Evolutionary conservation across 2,888 invertebrate genomes (phyloP).

Genomic region (Hipparchia sbordonii): DNA sequence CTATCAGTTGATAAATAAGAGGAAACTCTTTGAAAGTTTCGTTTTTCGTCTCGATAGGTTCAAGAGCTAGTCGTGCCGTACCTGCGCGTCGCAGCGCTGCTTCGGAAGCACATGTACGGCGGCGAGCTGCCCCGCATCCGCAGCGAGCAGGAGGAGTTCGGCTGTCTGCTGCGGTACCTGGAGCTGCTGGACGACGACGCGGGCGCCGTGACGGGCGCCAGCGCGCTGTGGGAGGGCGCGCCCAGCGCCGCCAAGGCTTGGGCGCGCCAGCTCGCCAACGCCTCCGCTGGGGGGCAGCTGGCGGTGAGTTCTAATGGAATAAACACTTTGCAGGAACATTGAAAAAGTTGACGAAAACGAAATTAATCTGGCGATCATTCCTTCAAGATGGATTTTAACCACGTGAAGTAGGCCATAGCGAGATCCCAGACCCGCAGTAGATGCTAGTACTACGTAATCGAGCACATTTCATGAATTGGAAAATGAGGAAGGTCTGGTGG

Average conservation of each 20-base stretch:
- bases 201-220: slow-evolving; percentile 31
- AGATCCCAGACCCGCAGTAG: too few relatives aligned
- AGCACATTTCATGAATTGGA: too few relatives aligned
- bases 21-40: neutral
- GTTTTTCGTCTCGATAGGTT: slow-evolving; percentile 70
- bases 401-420: too few relatives aligned
- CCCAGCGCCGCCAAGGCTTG: slow-evolving; percentile 52
- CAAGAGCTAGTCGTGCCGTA: slow-evolving; percentile 92
- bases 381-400: too few relatives aligned
- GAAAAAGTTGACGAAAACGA: too few relatives aligned
- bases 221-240: slow-evolving; percentile 48
- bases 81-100: slow-evolving; percentile 90
- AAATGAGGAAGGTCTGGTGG: too few relatives aligned
- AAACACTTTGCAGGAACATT: too few relatives aligned
- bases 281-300: slow-evolving; percentile 64
- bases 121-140: slow-evolving; percentile 87
- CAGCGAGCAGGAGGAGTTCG: slow-evolving; percentile 88
- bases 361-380: too few relatives aligned
- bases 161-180: slow-evolving; percentile 89
- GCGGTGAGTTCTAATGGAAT: slow-evolving; percentile 50
- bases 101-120: slow-evolving; percentile 92
- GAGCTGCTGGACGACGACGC: slow-evolving; percentile 77
- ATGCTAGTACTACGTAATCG: too few relatives aligned
- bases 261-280: slow-evolving; percentile 60
- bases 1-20: neutral